A percentile compares a stretch with the other conserved stretches of the same genome.
phyloP scores from a whole-genome alignment of 2,113 vertebrate species.

The Panthera leo region DNA sequence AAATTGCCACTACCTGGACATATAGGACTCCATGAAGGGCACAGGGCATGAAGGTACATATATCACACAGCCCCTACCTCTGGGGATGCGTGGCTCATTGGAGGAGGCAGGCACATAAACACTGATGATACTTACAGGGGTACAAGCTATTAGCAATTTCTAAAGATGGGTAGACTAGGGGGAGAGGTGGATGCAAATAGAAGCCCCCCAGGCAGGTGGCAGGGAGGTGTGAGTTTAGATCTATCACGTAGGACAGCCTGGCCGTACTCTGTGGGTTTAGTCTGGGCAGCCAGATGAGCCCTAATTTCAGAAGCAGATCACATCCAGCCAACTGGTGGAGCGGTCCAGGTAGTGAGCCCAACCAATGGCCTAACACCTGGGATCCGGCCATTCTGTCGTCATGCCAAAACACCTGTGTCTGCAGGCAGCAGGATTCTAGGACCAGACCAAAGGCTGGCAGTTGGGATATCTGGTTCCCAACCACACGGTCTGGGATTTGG shows the following conservation, averaged over 20 bases:
- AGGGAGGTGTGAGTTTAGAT: neutral
- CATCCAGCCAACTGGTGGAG: neutral
- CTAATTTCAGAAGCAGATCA: neutral
- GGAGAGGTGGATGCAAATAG: neutral
- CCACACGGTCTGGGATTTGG: neutral
- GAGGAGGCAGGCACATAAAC: neutral
- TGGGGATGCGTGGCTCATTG: neutral
- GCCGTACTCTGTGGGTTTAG: neutral
- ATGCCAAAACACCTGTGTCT: neutral
- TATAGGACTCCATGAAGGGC: neutral
- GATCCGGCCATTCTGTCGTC: neutral
- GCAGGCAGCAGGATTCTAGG: neutral
- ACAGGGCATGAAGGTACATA: neutral
- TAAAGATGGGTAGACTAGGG: neutral
- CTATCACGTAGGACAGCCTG: neutral
- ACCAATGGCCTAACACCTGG: neutral
- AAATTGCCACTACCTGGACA: neutral
- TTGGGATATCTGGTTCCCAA: neutral
- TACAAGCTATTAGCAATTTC: neutral
- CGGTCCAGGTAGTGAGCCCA: neutral
- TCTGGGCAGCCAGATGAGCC: neutral
- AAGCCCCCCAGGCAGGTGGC: neutral
- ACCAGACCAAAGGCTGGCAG: neutral
- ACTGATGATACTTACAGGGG: neutral
- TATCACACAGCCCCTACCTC: slow-evolving; percentile 38